Conservation (phyloP, 2,888 invertebrate genomes). For the Apotomis capreana region DNA sequence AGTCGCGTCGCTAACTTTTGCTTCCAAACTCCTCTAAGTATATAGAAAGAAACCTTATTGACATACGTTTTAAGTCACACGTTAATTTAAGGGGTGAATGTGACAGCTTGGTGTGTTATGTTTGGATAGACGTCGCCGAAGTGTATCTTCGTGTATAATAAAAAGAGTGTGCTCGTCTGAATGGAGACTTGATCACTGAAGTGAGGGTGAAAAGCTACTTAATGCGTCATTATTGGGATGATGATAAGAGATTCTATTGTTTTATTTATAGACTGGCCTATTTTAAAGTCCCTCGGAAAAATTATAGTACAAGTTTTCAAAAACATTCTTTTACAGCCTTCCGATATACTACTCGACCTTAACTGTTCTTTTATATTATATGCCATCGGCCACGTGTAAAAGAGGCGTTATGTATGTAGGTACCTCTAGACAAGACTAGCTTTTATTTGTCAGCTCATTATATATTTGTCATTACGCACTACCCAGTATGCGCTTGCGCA, state of each 20-base stretch:
- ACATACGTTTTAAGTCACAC: not conserved
- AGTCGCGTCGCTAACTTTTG: conserved; percentile 29
- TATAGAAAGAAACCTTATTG: conserved; percentile 4
- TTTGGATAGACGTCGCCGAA: conserved; percentile 26
- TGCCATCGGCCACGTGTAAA: no score
- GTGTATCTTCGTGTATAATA: conserved; percentile 24
- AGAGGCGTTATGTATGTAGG: no score
- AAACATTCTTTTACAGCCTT: no score
- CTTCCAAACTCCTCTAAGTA: not conserved
- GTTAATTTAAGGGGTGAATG: not conserved
- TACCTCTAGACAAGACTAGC: not conserved
- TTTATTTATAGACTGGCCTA: no score
- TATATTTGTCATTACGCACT: not conserved
- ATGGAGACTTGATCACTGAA: conserved; percentile 17
- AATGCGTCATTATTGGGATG: not conserved
- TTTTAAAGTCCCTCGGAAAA: no score
- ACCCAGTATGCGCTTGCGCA: conserved; percentile 19
- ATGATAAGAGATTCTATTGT: not conserved
- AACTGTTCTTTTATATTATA: no score
- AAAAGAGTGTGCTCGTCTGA: conserved; percentile 26
- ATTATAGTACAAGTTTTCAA: no score
- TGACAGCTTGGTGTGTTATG: not conserved
- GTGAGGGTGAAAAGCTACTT: not conserved
- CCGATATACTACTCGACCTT: no score
- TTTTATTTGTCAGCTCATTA: no score